phyloP scores from a whole-genome alignment of 2,797 vertebrate species.

The Arvicola amphibius region DNA sequence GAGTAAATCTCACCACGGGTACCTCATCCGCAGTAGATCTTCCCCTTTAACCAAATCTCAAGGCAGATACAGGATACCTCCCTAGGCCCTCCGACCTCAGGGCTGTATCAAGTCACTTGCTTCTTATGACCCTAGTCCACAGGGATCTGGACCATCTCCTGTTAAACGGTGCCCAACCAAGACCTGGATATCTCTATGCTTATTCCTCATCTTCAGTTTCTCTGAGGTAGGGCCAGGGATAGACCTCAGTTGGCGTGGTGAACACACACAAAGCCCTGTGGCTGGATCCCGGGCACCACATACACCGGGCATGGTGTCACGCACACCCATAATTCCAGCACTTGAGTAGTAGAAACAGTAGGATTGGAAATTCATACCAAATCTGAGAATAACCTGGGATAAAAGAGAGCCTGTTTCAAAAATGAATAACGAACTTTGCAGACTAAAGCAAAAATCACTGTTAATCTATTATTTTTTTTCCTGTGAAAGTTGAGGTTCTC shows the following conservation, averaged over 20 bases:
- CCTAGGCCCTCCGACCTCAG: neutral
- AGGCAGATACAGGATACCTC: neutral
- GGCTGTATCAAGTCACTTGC: neutral
- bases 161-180: neutral
- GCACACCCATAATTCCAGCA: neutral
- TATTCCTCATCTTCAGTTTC: neutral
- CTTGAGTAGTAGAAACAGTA: neutral
- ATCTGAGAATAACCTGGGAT: neutral
- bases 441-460: neutral
- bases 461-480: neutral
- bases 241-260: neutral
- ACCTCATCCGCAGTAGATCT: neutral
- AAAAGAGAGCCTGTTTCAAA: neutral
- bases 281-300: neutral
- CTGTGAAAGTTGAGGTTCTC: neutral
- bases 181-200: neutral
- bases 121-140: neutral
- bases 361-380: neutral
- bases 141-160: neutral
- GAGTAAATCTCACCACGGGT: neutral
- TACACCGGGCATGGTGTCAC: neutral
- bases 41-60: conserved; percentile 3
- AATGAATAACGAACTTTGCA: neutral
- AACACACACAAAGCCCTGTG: neutral
- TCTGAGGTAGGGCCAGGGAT: neutral